Base-by-base conservation (phyloP, 2,113 vertebrate species). In the Alaudala cheleensis region DNA sequence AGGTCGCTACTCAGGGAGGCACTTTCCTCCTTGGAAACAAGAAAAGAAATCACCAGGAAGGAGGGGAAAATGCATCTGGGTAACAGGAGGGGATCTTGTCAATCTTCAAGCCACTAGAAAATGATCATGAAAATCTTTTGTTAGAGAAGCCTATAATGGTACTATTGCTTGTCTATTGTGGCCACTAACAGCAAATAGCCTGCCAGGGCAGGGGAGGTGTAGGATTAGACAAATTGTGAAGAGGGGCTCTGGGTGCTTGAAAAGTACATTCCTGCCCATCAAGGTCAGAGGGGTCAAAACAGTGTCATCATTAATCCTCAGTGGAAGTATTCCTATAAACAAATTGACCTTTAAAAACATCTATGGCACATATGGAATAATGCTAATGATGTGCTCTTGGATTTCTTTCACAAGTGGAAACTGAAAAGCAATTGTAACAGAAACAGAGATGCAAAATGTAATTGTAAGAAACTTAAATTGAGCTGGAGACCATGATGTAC, bases 21-120 rank as follows among this genome's bases (percentile, higher is more conserved):
- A 97, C 97, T 98, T 98, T 97, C 97, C 97, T 98, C 97, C 98
- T 98, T 97, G 96, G 95, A 96, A 97, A 96, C 95, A 98, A 98
- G 97, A 98, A 98, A 98, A 98, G 97, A 98, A 98, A 98, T 98
- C 98, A 96, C 97, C 71, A 64, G 97, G 97, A 98, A 97, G 92
- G 93, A 96, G 95, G 91, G 62, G 90, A 70, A 95, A 97, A 98
- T 97, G 97, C 96, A 96, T 97, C 97, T 96, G 94, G 92, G 97
- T 97, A 98, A 98, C 96, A 98, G 98, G 96, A 98, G 97, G 97
- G 96, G 97, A 97, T 97, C 97, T 96, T 98, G 97, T 98, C 97
- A 98, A 95, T 98, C 97, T 97, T 96, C 97, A 97, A 97, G 96
- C 95, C 91, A 89, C 97, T 98, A 97, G 97, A 97, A 98, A 98